Conservation (phyloP, 2,888 invertebrate genomes). For the Epicampocera succincta region DNA sequence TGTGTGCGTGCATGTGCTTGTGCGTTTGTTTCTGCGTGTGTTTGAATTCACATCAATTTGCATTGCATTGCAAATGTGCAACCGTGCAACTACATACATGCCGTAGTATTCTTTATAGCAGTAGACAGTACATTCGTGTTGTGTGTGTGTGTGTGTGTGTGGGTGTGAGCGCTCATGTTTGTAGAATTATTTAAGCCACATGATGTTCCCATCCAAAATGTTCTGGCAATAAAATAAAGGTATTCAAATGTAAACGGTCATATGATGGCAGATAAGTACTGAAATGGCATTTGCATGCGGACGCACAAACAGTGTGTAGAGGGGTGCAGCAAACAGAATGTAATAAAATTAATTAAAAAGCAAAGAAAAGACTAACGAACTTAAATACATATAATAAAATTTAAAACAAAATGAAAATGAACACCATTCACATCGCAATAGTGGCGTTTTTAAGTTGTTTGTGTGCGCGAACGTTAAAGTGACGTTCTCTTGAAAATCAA, state of each 20-base stretch:
- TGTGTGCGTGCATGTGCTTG: not conserved
- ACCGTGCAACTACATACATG: not conserved
- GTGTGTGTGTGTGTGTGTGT: not conserved
- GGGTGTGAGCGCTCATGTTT: not conserved
- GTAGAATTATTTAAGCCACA: constrained; percentile 8
- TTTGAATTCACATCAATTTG: constrained; percentile 20
- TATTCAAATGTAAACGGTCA: constrained; percentile 47
- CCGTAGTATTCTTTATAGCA: no score
- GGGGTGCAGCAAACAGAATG: not conserved
- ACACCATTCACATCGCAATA: no score
- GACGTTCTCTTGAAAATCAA: no score
- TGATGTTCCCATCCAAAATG: constrained; percentile 20
- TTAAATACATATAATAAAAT: constrained; percentile 57
- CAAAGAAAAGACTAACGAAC: constrained; percentile 59
- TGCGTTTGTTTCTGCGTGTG: no score
- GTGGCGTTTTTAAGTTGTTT: no score
- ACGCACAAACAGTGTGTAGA: not conserved
- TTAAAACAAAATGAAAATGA: no score
- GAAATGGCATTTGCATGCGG: constrained; percentile 29
- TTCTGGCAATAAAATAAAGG: constrained; percentile 4
- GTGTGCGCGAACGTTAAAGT: no score
- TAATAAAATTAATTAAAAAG: constrained; percentile 63
- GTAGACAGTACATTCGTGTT: no score
- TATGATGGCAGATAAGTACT: constrained; percentile 51
- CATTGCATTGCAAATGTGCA: constrained; percentile 4